A percentile compares a stretch with the other conserved stretches of the same genome.
phyloP scores from a whole-genome alignment of 1,140 invertebrate species.

The Halotydeus destructor region DNA sequence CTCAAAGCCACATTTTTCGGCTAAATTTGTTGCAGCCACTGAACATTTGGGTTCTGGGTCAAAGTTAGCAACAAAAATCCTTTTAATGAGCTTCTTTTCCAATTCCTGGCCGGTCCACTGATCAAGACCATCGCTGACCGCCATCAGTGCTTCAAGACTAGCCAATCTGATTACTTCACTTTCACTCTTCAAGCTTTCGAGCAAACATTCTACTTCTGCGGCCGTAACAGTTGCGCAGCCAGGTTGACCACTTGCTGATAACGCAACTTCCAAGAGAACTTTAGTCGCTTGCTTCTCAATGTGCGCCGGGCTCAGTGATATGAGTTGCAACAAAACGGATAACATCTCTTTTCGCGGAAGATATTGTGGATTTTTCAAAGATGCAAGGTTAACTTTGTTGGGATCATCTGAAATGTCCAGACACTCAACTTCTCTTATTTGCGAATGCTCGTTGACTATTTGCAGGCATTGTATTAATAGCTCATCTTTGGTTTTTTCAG shows the following conservation, averaged over 20 bases:
- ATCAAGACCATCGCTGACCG: constrained; percentile 2
- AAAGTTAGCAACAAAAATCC: constrained; percentile 54
- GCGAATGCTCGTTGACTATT: constrained; percentile 46
- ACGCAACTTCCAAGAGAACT: constrained; percentile 50
- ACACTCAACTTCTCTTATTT: constrained; percentile 31
- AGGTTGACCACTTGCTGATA: constrained; percentile 37
- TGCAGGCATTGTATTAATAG: constrained; percentile 32
- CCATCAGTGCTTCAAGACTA: constrained; percentile 35
- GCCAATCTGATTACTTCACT: constrained; percentile 51
- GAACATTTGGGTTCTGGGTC: constrained; percentile 28
- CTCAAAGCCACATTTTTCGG: constrained; percentile 5
- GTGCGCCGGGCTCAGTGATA: constrained; percentile 39
- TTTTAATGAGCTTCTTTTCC: constrained; percentile 37
- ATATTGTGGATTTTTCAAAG: constrained; percentile 40
- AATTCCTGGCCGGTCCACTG: constrained; percentile 28
- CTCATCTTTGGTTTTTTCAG: constrained; percentile 22
- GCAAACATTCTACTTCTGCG: constrained; percentile 51
- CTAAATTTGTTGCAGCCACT: constrained; percentile 5
- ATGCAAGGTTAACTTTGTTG: constrained; percentile 19
- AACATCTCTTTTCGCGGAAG: constrained; percentile 62
- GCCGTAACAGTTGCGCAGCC: constrained; percentile 36
- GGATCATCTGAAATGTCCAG: constrained; percentile 13
- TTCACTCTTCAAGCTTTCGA: constrained; percentile 50
- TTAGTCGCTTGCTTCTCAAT: constrained; percentile 51
- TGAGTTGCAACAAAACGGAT: constrained; percentile 50